Conservation (phyloP, 2,797 vertebrate species). For the Mycteria americana region DNA sequence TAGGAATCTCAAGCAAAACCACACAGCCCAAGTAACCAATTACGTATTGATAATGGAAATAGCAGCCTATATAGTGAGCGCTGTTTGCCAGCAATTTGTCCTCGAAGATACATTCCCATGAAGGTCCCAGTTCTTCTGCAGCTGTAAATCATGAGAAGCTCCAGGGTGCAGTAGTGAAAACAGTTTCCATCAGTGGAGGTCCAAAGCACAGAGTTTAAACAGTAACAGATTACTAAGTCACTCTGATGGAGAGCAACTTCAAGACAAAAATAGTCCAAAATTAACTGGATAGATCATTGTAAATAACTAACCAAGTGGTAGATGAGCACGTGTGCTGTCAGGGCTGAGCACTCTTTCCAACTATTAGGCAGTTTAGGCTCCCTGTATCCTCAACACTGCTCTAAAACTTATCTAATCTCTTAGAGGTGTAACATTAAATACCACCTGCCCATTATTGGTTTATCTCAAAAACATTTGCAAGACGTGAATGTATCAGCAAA, state of each 20-base stretch:
- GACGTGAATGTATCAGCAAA: neutral
- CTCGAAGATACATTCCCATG: neutral
- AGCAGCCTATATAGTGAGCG: neutral
- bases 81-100: neutral
- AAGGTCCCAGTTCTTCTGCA: neutral
- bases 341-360: neutral
- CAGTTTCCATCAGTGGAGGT: neutral
- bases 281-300: neutral
- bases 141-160: neutral
- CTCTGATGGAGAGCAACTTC: neutral
- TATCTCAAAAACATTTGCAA: neutral
- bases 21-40: neutral
- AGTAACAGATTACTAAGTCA: neutral
- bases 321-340: neutral
- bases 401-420: neutral
- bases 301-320: neutral
- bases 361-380: neutral
- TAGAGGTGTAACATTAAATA: neutral
- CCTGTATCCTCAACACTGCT: neutral
- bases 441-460: neutral
- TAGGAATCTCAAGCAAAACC: neutral
- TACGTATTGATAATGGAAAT: neutral
- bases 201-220: neutral
- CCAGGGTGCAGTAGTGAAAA: neutral
- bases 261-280: neutral